Evolutionary conservation across 1,140 invertebrate genomes (phyloP).

Genomic region (Tetramorium simillimum): DNA sequence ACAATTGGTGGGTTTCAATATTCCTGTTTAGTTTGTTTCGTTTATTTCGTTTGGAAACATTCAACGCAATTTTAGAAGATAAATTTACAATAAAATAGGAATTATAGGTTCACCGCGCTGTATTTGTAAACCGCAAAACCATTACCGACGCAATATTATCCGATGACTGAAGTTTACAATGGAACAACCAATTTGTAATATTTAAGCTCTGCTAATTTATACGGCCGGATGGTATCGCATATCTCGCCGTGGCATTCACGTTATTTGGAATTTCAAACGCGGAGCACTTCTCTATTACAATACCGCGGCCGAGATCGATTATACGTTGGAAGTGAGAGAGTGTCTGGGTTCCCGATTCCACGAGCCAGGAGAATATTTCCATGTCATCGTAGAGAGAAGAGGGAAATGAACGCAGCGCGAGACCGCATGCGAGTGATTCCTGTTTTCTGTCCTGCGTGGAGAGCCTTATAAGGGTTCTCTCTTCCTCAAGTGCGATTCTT

Average conservation of each 20-base stretch:
- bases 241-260: conserved; percentile 36
- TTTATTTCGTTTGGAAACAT: neutral
- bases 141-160: conserved; percentile 32
- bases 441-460: neutral
- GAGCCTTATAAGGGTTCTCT: neutral
- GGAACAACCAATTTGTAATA: conserved; percentile 52
- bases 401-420: neutral
- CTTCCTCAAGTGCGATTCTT: neutral
- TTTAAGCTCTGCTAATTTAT: conserved; percentile 54
- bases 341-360: conserved; percentile 7
- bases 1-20: neutral
- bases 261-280: conserved; percentile 57
- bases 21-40: neutral
- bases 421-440: conserved; percentile 19
- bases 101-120: conserved; percentile 6
- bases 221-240: conserved; percentile 33
- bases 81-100: conserved; percentile 27
- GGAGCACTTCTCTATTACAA: conserved; percentile 49
- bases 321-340: conserved; percentile 22
- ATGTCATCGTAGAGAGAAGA: conserved; percentile 27
- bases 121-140: conserved; percentile 39
- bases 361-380: conserved; percentile 14
- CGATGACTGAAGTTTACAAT: conserved; percentile 51
- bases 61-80: conserved; percentile 21
- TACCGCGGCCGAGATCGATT: conserved; percentile 41